phyloP scores from a whole-genome alignment of 2,797 vertebrate species.

The Mallotus villosus region DNA sequence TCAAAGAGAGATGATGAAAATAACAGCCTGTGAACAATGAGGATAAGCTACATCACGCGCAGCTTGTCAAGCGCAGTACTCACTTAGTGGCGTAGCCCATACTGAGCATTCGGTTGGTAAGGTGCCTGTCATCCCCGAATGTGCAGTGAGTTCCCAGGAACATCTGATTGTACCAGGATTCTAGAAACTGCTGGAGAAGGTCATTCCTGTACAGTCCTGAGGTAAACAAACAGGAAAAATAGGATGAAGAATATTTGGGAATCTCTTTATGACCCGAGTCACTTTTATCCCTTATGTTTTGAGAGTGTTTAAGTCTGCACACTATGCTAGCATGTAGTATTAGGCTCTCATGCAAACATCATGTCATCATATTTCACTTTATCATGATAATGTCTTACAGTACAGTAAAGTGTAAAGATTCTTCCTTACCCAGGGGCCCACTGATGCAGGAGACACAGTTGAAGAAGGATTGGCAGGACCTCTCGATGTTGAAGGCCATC shows the following conservation, averaged over 20 bases:
- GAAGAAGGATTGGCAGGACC: constrained; percentile 89
- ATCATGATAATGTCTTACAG: not conserved
- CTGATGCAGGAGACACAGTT: constrained; percentile 90
- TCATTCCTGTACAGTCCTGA: constrained; percentile 87
- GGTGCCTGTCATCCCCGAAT: constrained; percentile 88
- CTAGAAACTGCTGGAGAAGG: constrained; percentile 86
- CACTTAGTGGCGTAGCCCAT: constrained; percentile 91
- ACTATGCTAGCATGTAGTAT: not conserved
- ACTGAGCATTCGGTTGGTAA: constrained; percentile 90
- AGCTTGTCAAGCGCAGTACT: constrained; percentile 36
- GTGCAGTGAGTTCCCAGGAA: constrained; percentile 89
- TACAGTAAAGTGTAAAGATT: not conserved
- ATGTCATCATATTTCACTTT: not conserved
- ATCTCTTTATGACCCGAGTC: too few species aligned
- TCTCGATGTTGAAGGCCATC: constrained; percentile 91
- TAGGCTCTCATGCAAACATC: too few species aligned
- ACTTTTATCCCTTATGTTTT: too few species aligned
- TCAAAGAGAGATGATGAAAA: too few species aligned
- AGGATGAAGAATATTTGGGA: not conserved
- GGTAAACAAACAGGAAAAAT: not conserved
- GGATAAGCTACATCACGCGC: too few species aligned
- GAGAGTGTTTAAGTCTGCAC: too few species aligned
- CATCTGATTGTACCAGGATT: constrained; percentile 89
- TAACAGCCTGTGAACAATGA: too few species aligned
- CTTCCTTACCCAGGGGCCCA: constrained; percentile 84